phyloP scores from a whole-genome alignment of 2,113 vertebrate species.

The Podiceps cristatus region DNA sequence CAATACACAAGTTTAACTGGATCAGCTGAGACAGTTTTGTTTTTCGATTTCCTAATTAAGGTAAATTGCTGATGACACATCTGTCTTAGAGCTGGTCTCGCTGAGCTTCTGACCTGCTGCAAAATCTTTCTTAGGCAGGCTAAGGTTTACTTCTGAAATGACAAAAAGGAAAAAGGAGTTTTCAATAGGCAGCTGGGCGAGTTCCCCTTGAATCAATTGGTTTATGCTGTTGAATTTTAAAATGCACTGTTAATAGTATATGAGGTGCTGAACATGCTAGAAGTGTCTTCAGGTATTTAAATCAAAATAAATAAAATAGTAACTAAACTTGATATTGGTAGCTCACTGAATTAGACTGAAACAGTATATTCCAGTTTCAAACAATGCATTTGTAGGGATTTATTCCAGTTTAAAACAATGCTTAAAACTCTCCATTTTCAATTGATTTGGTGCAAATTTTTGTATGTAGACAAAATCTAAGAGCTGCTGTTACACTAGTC shows the following conservation, averaged over 20 bases:
- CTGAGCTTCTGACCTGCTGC: not conserved
- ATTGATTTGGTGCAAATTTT: not conserved
- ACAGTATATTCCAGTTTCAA: not conserved
- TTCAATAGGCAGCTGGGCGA: not conserved
- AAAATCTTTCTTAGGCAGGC: not conserved
- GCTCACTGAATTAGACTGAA: not conserved
- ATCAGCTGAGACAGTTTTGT: not conserved
- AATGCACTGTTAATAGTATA: not conserved
- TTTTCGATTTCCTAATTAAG: conserved; percentile 9
- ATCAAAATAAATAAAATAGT: conserved; percentile 50
- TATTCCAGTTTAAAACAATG: not conserved
- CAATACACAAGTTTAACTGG: conserved; percentile 19
- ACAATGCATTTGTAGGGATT: not conserved
- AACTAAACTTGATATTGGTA: not conserved
- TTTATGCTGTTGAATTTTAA: conserved; percentile 30
- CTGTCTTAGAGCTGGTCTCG: not conserved
- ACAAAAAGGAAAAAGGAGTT: not conserved
- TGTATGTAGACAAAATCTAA: not conserved
- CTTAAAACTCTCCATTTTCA: not conserved
- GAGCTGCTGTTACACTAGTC: not conserved
- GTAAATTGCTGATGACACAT: conserved; percentile 16
- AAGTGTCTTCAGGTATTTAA: not conserved
- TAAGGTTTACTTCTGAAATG: not conserved
- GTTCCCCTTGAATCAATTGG: not conserved
- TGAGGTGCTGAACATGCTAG: not conserved